These are phyloP conservation scores for Parnassius glacialis DNA, from an alignment of 2,888 invertebrate species.

Conservation along the genomic window DNA sequence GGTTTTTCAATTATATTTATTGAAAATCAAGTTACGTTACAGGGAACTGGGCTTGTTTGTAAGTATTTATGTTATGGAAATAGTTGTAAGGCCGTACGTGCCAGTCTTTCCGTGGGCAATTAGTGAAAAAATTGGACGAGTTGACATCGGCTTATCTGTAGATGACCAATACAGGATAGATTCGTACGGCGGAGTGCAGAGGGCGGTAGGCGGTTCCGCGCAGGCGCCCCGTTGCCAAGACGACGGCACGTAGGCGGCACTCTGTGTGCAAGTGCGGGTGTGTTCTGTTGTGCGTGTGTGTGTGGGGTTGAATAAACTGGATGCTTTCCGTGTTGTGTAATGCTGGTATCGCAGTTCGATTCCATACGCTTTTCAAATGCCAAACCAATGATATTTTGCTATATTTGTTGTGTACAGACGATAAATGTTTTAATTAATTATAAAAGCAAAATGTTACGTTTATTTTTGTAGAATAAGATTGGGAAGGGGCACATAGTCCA, in stretches of 20 bases:
- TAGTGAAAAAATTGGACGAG: not conserved
- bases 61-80: too few relatives aligned
- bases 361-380: not conserved
- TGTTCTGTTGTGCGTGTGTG: constrained; percentile 32
- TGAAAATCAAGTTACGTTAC: too few relatives aligned
- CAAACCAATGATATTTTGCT: too few relatives aligned
- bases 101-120: constrained; percentile 14
- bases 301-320: constrained; percentile 28
- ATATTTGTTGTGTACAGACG: too few relatives aligned
- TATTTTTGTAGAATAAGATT: too few relatives aligned
- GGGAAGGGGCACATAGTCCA: too few relatives aligned
- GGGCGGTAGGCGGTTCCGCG: constrained; percentile 74
- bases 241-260: constrained; percentile 79
- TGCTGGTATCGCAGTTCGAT: constrained; percentile 16
- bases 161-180: constrained; percentile 35
- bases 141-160: not conserved
- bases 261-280: constrained; percentile 50
- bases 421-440: too few relatives aligned
- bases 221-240: constrained; percentile 82
- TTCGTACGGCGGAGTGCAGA: constrained; percentile 39
- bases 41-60: too few relatives aligned
- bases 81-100: too few relatives aligned
- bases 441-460: too few relatives aligned
- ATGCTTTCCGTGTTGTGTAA: constrained; percentile 2
- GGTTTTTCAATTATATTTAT: too few relatives aligned